Percentiles rank a stretch among this genome's conserved stretches.
Evolutionary conservation across 2,888 invertebrate species (phyloP).

Genomic region (Harmothoe impar): DNA sequence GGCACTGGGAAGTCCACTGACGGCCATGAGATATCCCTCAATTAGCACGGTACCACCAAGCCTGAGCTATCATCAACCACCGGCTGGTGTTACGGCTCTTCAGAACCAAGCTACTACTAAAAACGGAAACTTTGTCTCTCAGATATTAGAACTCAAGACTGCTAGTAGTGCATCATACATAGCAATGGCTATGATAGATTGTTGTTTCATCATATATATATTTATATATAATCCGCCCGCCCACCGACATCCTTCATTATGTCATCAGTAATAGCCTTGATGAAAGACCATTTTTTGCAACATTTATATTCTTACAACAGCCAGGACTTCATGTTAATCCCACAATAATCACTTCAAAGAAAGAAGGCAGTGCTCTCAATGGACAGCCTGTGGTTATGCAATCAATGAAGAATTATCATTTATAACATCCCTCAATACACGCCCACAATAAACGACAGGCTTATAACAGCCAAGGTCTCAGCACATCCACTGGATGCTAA

Average conservation of each 20-base stretch:
- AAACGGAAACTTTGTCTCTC: not conserved
- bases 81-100: not conserved
- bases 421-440: too few species aligned
- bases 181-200: not conserved
- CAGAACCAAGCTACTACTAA: not conserved
- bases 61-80: not conserved
- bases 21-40: slow-evolving; percentile 24
- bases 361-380: not conserved
- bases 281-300: slow-evolving; percentile 31
- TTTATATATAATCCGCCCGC: too few species aligned
- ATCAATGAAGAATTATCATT: not conserved
- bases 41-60: not conserved
- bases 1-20: not conserved
- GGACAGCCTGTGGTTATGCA: not conserved
- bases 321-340: not conserved
- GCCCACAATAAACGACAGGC: too few species aligned
- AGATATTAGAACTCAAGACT: not conserved
- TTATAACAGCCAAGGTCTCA: not conserved
- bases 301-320: not conserved
- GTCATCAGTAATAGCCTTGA: not conserved
- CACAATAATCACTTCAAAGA: too few species aligned
- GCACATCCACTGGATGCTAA: not conserved
- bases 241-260: too few species aligned
- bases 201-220: not conserved
- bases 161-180: not conserved